Base-by-base conservation (phyloP, 1,140 invertebrate species). In the Cydia splendana region DNA sequence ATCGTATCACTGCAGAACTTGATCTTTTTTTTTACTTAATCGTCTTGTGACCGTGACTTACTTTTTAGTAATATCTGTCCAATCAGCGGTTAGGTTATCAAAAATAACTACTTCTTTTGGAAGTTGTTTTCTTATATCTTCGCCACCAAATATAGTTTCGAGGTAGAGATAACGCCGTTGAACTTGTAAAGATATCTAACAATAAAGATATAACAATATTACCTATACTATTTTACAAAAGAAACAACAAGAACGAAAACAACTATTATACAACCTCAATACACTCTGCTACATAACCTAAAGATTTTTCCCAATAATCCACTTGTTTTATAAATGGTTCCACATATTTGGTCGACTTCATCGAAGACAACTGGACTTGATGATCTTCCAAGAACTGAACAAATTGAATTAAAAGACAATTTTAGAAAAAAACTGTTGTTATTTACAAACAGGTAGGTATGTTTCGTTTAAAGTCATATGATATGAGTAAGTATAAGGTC, bases 291-390 rank as follows among this genome's bases (percentile, higher is more conserved):
- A 98, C 95, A 75, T 95, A 95, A 15, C 96, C 96, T 62, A 98
- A 92, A 4, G 95, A 95, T 84, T 96, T 95, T 91, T 98, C 97
- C 97, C 97, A 98, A 88, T 96, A 95, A 86, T 97, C 96, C 2
- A 97, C 96, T 87, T 96, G 95, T 84, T 95, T 94, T 48, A 95
- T 95, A 89, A 98, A 98, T 2, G 96, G 96, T 86, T 97, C 97
- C 0, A 97, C 97, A 91, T 97, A 98, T 83, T 96, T 95, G 0
- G 97, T 98, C 2, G 96, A 95, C 88, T 98, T 98, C 96, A 98
- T 97, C 3, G 96, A 95, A 0, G 96, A 96, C 24, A 98, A 91
- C 76, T 95, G 95, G 45, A 96, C 94, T 91, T 96, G 95, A 87
- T 97, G 95, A 75, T 97, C 96, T 89, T 97, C 96, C 15, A 97